Percentiles rank a stretch among this genome's conserved stretches.
Conservation (phyloP, 2,888 invertebrate genomes). For the Hirtodrosophila cameraria region DNA sequence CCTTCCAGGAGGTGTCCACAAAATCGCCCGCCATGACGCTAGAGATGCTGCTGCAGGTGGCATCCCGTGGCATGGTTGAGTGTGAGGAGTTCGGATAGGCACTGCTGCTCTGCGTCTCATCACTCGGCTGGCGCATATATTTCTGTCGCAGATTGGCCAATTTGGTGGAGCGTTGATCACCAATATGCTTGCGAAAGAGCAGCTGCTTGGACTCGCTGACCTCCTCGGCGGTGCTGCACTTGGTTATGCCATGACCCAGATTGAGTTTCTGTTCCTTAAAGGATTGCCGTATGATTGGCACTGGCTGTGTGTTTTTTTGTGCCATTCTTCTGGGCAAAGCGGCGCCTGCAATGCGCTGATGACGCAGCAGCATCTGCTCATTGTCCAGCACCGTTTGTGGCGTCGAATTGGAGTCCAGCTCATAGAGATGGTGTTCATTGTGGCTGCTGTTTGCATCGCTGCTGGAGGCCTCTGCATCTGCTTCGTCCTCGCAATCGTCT, state of each 20-base stretch:
- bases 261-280: slow-evolving; percentile 52
- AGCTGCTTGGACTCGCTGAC: slow-evolving; percentile 83
- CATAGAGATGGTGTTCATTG: slow-evolving; percentile 57
- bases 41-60: slow-evolving; percentile 86
- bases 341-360: slow-evolving; percentile 84
- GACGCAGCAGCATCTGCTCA: slow-evolving; percentile 86
- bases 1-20: slow-evolving; percentile 86
- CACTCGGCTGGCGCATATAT: slow-evolving; percentile 83
- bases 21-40: slow-evolving; percentile 83
- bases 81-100: slow-evolving; percentile 88
- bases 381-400: slow-evolving; percentile 88
- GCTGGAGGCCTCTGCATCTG: slow-evolving; percentile 76
- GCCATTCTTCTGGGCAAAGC: slow-evolving; percentile 84
- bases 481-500: slow-evolving; percentile 83
- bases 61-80: slow-evolving; percentile 85
- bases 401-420: slow-evolving; percentile 85
- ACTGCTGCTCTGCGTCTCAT: slow-evolving; percentile 86
- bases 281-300: too few species aligned
- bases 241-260: slow-evolving; percentile 82
- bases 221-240: slow-evolving; percentile 84
- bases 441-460: slow-evolving; percentile 59
- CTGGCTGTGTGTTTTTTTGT: slow-evolving; percentile 21
- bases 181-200: slow-evolving; percentile 84
- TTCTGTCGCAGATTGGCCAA: slow-evolving; percentile 81
- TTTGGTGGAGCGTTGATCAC: slow-evolving; percentile 82